Percentiles rank a stretch among this genome's conserved stretches.
phyloP scores from a whole-genome alignment of 1,140 invertebrate genomes.

The Stratiolaelaps scimitus region DNA sequence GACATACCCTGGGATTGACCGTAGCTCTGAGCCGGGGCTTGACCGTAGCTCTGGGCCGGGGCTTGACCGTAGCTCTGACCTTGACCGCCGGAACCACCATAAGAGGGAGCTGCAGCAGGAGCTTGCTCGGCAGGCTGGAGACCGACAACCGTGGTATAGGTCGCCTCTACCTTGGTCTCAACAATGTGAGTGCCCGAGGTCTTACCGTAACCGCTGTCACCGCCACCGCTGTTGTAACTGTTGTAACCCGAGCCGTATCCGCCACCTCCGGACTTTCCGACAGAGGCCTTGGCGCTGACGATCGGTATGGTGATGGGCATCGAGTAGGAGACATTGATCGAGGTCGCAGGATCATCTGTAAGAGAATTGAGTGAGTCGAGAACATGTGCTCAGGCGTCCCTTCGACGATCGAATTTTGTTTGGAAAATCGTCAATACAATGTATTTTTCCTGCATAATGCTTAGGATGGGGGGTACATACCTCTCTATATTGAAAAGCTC shows the following conservation, averaged over 20 bases:
- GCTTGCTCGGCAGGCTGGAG: background rate
- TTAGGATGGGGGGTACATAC: too few species aligned
- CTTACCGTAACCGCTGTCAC: too few species aligned
- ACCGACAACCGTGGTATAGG: constrained; percentile 9
- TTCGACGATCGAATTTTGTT: constrained; percentile 20
- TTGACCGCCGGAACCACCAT: too few species aligned
- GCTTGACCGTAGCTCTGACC: too few species aligned
- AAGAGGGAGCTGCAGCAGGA: background rate
- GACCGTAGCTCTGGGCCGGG: too few species aligned
- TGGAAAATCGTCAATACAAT: too few species aligned
- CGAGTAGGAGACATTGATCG: constrained; percentile 3
- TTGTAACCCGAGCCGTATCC: background rate
- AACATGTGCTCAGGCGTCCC: background rate
- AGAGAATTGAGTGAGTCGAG: background rate
- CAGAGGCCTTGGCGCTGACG: background rate
- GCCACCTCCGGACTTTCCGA: background rate
- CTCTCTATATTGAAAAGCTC: too few species aligned
- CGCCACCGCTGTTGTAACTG: background rate
- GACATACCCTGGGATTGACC: too few species aligned
- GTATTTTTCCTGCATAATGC: too few species aligned
- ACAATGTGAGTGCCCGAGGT: background rate
- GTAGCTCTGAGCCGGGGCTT: too few species aligned
- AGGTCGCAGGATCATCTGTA: background rate
- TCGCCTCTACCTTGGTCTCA: constrained; percentile 16
- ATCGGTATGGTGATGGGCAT: constrained; percentile 26